A percentile compares a stretch with the other conserved stretches of the same genome.
phyloP scores from a whole-genome alignment of 2,113 vertebrate genomes.

The Chaetops frenatus region DNA sequence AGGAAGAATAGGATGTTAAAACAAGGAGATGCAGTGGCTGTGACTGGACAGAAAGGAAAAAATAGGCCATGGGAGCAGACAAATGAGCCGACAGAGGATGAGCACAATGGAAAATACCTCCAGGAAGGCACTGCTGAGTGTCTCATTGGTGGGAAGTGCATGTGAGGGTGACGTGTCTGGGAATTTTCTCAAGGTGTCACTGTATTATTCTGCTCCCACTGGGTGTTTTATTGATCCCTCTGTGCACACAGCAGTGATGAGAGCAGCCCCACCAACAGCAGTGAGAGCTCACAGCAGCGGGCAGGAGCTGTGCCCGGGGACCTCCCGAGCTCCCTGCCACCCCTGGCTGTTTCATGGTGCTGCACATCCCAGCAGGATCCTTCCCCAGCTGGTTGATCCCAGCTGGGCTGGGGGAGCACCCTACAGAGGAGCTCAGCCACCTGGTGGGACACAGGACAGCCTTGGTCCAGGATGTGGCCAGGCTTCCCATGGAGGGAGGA shows the following conservation, averaged over 20 bases:
- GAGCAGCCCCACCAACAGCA: not conserved
- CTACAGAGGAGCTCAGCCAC: not conserved
- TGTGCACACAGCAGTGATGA: fast-evolving
- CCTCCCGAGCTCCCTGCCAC: not conserved
- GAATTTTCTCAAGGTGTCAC: not conserved
- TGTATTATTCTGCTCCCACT: not conserved
- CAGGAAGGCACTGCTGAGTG: not conserved
- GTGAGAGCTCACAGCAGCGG: fast-evolving
- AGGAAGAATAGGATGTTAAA: not conserved
- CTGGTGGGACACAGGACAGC: not conserved
- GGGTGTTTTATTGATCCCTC: not conserved
- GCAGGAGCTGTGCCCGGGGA: not conserved
- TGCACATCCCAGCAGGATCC: not conserved
- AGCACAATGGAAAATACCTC: not conserved
- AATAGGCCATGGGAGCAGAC: not conserved
- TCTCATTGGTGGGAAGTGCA: not conserved
- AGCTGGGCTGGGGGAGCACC: not conserved
- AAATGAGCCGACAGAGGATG: not conserved
- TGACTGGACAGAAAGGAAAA: not conserved
- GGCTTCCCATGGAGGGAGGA: not conserved
- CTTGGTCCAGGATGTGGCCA: fast-evolving
- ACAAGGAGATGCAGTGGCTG: not conserved
- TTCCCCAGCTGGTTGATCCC: not conserved
- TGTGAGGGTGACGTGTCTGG: not conserved
- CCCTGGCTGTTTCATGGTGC: not conserved